phyloP scores from a whole-genome alignment of 2,797 vertebrate species.

The Sebastiscus tertius region DNA sequence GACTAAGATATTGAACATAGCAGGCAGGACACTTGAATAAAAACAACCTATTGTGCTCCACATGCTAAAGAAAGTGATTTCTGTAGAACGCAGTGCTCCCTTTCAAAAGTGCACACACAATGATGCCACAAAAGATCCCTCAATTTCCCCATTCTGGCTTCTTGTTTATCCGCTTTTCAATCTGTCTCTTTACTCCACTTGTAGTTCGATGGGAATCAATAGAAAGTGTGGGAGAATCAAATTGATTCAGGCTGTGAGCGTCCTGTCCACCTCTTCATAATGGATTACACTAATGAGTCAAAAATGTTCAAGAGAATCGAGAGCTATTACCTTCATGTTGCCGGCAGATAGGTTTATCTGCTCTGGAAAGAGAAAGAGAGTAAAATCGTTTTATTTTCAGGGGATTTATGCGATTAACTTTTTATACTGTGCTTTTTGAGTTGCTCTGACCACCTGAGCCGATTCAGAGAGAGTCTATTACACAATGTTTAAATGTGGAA shows the following conservation, averaged over 20 bases:
- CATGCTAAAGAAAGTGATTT: constrained; percentile 33
- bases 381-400: neutral
- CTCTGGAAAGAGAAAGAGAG: constrained; percentile 24
- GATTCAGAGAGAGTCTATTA: constrained; percentile 36
- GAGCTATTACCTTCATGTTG: constrained; percentile 31
- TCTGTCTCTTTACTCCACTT: constrained; percentile 48
- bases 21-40: constrained; percentile 10
- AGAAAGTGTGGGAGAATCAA: constrained; percentile 63
- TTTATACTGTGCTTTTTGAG: constrained; percentile 34
- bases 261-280: constrained; percentile 65
- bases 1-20: neutral
- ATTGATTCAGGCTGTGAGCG: constrained; percentile 59
- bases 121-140: constrained; percentile 27
- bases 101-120: constrained; percentile 25
- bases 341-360: constrained; percentile 6
- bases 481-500: constrained; percentile 11
- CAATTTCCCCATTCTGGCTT: constrained; percentile 29
- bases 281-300: constrained; percentile 71
- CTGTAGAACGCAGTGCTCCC: constrained; percentile 4
- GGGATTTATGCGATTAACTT: constrained; percentile 47
- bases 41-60: constrained; percentile 8
- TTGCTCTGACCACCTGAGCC: constrained; percentile 24
- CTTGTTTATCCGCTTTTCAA: constrained; percentile 57
- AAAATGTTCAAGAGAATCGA: constrained; percentile 38
- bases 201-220: constrained; percentile 59